Evolutionary conservation across 2,888 invertebrate species (phyloP), one percentile per base, ranked within the genome.

Genomic region (Sphaerophoria taeniata): DNA sequence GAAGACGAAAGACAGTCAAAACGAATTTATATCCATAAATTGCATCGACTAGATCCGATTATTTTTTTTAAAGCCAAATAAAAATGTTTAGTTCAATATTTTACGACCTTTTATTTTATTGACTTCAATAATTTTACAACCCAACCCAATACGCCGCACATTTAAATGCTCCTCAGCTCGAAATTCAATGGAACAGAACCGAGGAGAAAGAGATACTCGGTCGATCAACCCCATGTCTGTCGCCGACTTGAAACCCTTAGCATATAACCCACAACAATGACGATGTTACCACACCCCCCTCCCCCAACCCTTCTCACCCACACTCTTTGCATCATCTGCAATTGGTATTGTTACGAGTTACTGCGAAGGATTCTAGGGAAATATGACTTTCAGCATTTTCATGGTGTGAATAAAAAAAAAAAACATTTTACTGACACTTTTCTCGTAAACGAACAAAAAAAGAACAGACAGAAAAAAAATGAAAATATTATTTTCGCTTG

Each of bases 61-160:
- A 24, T 24, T 67, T 49, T 65, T 39, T n/a, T n/a, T 53, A 53
- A 45, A 67, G 36, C 43, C 51, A 39, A 53, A 67, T 53, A 65
- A 53, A 67, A 67, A 43, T 39, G 12, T 53, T 53, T 11, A 67
- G 65, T 65, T 65, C 65, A 65, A 51, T 49, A 34, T 65, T 65
- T 51, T 51, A 67, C 51, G 67, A 67, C 53, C 67, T 53, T 36
- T 67, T 67, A 67, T 67, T 67, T 67, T 67, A 67, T 67, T 67
- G 67, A 67, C 67, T 67, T 6, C n/a, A 67, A 67, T 67, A 67
- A 65, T 67, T 67, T 67, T 31, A 67, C 39, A 53, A 53, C 53
- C 51, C 51, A 43, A 43, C 43, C 43, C 43, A 11, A 9, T 9
- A 7, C 4, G 9, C 43, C 43, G 3, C 43, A 43, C 43, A 43